Conservation (phyloP, 2,113 vertebrate species). For the Typhlomys cinereus region DNA sequence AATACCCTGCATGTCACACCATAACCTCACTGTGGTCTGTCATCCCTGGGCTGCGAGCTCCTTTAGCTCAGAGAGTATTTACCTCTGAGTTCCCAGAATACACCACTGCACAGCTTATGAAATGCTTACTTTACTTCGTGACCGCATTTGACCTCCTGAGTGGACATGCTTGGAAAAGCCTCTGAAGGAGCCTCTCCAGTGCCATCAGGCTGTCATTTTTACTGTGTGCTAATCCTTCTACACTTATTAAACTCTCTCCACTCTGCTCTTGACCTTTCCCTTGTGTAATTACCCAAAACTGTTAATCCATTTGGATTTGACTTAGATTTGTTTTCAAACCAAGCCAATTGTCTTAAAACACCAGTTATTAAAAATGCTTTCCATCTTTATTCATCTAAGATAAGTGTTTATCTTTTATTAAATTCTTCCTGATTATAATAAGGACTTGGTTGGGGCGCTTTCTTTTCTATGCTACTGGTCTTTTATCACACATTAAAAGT, state of each 20-base stretch:
- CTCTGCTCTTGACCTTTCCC: background rate
- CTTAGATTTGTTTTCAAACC: constrained; percentile 41
- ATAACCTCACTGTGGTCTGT: background rate
- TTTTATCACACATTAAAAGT: background rate
- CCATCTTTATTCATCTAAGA: background rate
- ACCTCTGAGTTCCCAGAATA: background rate
- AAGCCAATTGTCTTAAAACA: background rate
- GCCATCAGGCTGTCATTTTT: background rate
- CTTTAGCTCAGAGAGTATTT: background rate
- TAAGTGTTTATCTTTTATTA: background rate
- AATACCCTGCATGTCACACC: background rate
- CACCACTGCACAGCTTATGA: background rate
- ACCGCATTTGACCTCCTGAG: background rate
- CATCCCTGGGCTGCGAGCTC: background rate
- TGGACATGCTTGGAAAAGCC: background rate
- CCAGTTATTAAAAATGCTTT: constrained; percentile 4
- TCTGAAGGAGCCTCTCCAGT: background rate
- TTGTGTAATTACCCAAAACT: background rate
- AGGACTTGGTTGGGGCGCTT: background rate
- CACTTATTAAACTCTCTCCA: background rate
- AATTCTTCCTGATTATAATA: constrained; percentile 1
- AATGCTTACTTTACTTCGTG: background rate
- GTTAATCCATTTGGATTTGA: constrained; percentile 46
- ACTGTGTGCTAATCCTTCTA: background rate
- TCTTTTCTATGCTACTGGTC: background rate